Conservation (phyloP, 2,888 invertebrate species). For the Hypomecis punctinalis region DNA sequence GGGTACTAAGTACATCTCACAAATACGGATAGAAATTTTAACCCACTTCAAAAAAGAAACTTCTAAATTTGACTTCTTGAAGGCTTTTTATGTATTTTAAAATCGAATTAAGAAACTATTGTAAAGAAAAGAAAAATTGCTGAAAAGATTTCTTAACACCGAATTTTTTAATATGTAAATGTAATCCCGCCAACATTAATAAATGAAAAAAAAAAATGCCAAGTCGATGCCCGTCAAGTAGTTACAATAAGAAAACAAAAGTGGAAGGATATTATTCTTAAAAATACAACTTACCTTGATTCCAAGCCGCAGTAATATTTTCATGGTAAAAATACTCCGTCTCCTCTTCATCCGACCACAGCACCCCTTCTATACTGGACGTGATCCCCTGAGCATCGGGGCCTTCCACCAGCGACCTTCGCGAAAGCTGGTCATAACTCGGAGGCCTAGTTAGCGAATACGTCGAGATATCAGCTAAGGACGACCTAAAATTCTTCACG, state of each 20-base stretch:
- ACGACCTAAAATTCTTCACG: conserved; percentile 77
- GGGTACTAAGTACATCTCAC: too few relatives aligned
- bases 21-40: too few relatives aligned
- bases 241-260: not conserved
- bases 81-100: too few relatives aligned
- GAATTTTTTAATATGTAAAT: too few relatives aligned
- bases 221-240: too few relatives aligned
- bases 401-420: conserved; percentile 75
- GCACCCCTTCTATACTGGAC: conserved; percentile 82
- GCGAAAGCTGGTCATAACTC: conserved; percentile 77
- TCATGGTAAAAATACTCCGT: conserved; percentile 82
- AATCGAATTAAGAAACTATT: too few relatives aligned
- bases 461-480: conserved; percentile 71
- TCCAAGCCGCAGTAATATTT: conserved; percentile 79
- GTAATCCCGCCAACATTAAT: too few relatives aligned
- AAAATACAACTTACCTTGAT: conserved; percentile 71
- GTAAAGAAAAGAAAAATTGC: too few relatives aligned
- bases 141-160: too few relatives aligned
- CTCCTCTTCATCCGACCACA: conserved; percentile 84
- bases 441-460: conserved; percentile 73
- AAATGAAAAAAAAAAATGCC: too few relatives aligned
- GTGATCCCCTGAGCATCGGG: conserved; percentile 70
- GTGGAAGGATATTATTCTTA: not conserved
- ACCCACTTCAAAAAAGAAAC: too few relatives aligned
- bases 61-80: too few relatives aligned